These are phyloP conservation scores for Creontiades dilutus DNA, from an alignment of 2,888 invertebrate species.

Conservation along the genomic window DNA sequence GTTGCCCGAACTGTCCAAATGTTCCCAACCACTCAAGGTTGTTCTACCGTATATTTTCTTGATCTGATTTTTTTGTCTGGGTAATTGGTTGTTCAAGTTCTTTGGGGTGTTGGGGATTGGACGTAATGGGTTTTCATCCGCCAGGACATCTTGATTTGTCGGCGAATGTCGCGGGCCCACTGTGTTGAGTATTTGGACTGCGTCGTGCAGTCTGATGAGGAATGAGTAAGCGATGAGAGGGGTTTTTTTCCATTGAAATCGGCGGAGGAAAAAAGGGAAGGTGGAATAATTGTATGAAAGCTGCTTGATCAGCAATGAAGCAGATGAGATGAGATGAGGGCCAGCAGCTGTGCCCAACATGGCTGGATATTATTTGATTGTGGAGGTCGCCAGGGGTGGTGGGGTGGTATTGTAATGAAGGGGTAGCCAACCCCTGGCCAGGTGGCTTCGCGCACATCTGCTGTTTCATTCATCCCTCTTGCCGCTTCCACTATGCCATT, in stretches of 20 bases:
- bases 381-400: slow-evolving; percentile 54
- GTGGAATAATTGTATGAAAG: slow-evolving; percentile 49
- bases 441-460: slow-evolving; percentile 59
- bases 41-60: too few species aligned
- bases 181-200: too few species aligned
- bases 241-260: slow-evolving; percentile 9
- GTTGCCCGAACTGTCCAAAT: too few species aligned
- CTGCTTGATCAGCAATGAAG: slow-evolving; percentile 62
- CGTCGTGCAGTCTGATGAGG: background rate
- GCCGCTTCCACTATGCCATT: slow-evolving; percentile 26
- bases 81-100: too few species aligned
- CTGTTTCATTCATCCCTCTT: slow-evolving; percentile 44
- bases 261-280: slow-evolving; percentile 26
- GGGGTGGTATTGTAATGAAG: slow-evolving; percentile 61
- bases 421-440: slow-evolving; percentile 47
- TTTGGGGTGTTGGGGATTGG: too few species aligned
- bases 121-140: too few species aligned
- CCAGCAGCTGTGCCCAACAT: slow-evolving; percentile 51
- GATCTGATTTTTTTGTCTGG: too few species aligned
- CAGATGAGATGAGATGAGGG: slow-evolving; percentile 55
- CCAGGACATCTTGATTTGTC: too few species aligned
- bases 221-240: background rate
- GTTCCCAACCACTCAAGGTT: too few species aligned
- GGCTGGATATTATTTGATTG: slow-evolving; percentile 63
- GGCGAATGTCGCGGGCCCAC: too few species aligned